These are phyloP conservation scores for Albula glossodonta DNA, from an alignment of 2,113 vertebrate species.

Conservation along the genomic window DNA sequence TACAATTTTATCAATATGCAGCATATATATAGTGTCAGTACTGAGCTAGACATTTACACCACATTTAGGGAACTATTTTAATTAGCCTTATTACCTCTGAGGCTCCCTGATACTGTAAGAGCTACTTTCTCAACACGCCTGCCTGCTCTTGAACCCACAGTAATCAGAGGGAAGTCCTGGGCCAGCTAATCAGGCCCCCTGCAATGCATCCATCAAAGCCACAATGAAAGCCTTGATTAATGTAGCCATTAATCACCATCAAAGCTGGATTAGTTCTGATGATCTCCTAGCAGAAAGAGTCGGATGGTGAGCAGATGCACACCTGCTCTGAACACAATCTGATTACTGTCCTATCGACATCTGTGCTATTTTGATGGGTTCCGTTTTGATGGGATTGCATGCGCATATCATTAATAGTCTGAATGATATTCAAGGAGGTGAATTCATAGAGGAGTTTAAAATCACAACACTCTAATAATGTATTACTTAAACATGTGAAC, in stretches of 20 bases:
- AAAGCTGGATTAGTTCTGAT: slow-evolving; percentile 82
- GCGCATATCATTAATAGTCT: slow-evolving; percentile 95
- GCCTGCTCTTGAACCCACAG: slow-evolving; percentile 40
- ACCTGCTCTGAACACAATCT: slow-evolving; percentile 99
- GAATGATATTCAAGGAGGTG: slow-evolving; percentile 84
- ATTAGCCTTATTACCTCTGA: not conserved
- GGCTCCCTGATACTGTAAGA: too few relatives aligned
- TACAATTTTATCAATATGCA: too few relatives aligned
- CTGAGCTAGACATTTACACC: too few relatives aligned
- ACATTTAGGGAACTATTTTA: too few relatives aligned
- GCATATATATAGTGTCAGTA: too few relatives aligned
- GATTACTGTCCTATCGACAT: slow-evolving; percentile 96
- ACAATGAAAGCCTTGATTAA: slow-evolving; percentile 85
- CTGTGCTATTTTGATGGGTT: slow-evolving; percentile 89
- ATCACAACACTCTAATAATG: too few relatives aligned
- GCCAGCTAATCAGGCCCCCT: slow-evolving; percentile 66
- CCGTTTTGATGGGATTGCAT: slow-evolving; percentile 94
- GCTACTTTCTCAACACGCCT: slow-evolving; percentile 15
- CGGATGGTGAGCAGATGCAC: slow-evolving; percentile 98
- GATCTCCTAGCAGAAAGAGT: slow-evolving; percentile 89
- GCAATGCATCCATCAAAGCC: slow-evolving; percentile 84
- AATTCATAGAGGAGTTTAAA: slow-evolving; percentile 65
- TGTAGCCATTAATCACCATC: slow-evolving; percentile 98
- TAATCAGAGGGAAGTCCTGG: slow-evolving; percentile 51
- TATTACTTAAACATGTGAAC: too few relatives aligned